phyloP scores from a whole-genome alignment of 1,140 invertebrate genomes.

The Agrypnia vestita region DNA sequence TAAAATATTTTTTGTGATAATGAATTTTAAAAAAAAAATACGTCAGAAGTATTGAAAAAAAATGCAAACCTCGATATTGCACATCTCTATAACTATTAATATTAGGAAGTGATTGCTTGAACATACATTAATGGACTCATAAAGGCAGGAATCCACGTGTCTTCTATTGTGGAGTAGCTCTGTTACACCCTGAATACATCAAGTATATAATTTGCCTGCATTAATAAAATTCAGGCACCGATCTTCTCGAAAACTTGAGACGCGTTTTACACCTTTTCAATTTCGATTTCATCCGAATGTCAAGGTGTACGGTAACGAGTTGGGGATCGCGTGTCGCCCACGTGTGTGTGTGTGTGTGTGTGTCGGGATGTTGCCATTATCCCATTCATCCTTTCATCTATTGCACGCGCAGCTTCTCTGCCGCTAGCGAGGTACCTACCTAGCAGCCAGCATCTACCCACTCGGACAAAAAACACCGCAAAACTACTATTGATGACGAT shows the following conservation, averaged over 20 bases:
- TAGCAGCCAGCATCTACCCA: neutral
- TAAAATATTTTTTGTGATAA: too few species aligned
- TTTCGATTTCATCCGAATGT: slow-evolving; percentile 39
- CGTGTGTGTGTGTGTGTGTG: slow-evolving; percentile 46
- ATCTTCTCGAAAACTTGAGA: neutral
- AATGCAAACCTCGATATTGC: too few species aligned
- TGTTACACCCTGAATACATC: too few species aligned
- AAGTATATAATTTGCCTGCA: too few species aligned
- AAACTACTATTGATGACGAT: slow-evolving; percentile 3
- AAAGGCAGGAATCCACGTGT: too few species aligned
- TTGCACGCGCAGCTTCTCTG: slow-evolving; percentile 35
- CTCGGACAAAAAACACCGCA: neutral
- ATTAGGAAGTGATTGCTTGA: too few species aligned
- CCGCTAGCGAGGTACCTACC: neutral
- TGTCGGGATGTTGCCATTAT: slow-evolving; percentile 44
- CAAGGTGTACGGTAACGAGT: slow-evolving; percentile 52
- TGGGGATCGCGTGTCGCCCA: slow-evolving; percentile 58
- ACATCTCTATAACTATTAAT: too few species aligned
- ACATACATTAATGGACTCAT: too few species aligned
- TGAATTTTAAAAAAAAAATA: too few species aligned
- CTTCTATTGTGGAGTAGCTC: too few species aligned
- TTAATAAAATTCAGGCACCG: neutral
- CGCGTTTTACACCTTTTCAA: slow-evolving; percentile 14
- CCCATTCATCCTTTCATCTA: slow-evolving; percentile 49
- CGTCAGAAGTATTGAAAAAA: too few species aligned